Conservation (phyloP, 2,797 vertebrate species). For the Argyrosomus regius region DNA sequence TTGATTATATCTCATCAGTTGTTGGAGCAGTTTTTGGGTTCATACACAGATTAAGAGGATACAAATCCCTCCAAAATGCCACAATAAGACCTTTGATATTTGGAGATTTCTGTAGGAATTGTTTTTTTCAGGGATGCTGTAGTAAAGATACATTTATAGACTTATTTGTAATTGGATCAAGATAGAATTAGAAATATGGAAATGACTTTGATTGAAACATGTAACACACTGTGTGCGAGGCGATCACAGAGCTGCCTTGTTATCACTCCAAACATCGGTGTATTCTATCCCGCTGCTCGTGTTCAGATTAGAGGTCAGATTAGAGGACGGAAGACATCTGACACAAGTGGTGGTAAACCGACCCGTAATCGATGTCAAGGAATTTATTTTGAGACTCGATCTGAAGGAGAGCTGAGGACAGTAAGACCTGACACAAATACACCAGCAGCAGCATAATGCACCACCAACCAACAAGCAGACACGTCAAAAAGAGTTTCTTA, state of each 20-base stretch:
- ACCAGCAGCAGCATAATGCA: background rate
- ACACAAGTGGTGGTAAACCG: background rate
- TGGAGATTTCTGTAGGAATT: too few species aligned
- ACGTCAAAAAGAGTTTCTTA: background rate
- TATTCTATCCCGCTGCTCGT: background rate
- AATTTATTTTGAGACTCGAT: background rate
- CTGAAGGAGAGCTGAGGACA: background rate
- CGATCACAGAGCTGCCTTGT: background rate
- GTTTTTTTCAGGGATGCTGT: too few species aligned
- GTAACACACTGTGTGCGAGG: background rate
- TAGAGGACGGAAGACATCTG: background rate
- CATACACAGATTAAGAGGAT: too few species aligned
- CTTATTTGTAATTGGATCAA: too few species aligned
- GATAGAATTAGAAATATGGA: too few species aligned
- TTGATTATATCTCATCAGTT: too few species aligned
- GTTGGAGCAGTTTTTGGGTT: too few species aligned
- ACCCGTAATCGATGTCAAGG: background rate
- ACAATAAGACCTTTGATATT: too few species aligned
- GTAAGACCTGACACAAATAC: background rate
- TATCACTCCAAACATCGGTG: background rate
- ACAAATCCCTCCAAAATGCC: too few species aligned
- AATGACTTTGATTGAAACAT: background rate
- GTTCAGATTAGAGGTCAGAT: background rate
- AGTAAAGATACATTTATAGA: too few species aligned
- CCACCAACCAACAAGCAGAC: background rate